A percentile compares a stretch with the other conserved stretches of the same genome.
Conservation (phyloP, 2,888 invertebrate genomes). For the Andrena bucephala region DNA sequence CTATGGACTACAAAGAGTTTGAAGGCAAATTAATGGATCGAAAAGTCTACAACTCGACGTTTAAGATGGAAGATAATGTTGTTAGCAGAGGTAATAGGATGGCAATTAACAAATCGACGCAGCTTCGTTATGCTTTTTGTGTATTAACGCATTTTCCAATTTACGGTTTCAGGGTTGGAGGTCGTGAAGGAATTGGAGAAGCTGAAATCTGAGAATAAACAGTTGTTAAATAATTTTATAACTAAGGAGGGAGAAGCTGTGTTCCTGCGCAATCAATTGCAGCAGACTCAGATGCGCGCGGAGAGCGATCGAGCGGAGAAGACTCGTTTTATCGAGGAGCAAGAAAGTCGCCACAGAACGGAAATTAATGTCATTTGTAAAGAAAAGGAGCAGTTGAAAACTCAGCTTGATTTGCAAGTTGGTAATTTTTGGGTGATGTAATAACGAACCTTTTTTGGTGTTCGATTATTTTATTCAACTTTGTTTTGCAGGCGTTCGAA, state of each 20-base stretch:
- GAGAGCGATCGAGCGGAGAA: constrained; percentile 77
- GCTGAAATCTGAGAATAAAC: constrained; percentile 77
- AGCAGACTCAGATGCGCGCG: constrained; percentile 74
- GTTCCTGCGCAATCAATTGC: constrained; percentile 77
- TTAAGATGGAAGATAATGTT: constrained; percentile 30
- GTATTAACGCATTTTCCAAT: constrained; percentile 9
- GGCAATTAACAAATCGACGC: no score
- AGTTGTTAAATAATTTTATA: constrained; percentile 76
- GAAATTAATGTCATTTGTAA: constrained; percentile 76
- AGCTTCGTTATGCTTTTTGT: not conserved
- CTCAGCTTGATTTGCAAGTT: constrained; percentile 79
- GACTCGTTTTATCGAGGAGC: constrained; percentile 75
- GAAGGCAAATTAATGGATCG: constrained; percentile 52
- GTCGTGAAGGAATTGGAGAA: constrained; percentile 70
- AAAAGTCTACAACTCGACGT: constrained; percentile 63
- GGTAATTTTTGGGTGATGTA: constrained; percentile 13
- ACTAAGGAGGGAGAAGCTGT: constrained; percentile 80
- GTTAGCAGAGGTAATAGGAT: constrained; percentile 37
- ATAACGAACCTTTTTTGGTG: not conserved
- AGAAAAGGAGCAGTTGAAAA: constrained; percentile 79
- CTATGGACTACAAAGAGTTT: constrained; percentile 57
- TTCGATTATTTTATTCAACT: not conserved
- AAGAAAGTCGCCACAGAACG: constrained; percentile 71
- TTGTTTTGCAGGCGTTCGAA: constrained; percentile 74
- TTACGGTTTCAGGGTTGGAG: constrained; percentile 52